Percentiles rank a stretch among this genome's conserved stretches.
phyloP scores from a whole-genome alignment of 1,140 invertebrate species.

The Drosophila suzukii region DNA sequence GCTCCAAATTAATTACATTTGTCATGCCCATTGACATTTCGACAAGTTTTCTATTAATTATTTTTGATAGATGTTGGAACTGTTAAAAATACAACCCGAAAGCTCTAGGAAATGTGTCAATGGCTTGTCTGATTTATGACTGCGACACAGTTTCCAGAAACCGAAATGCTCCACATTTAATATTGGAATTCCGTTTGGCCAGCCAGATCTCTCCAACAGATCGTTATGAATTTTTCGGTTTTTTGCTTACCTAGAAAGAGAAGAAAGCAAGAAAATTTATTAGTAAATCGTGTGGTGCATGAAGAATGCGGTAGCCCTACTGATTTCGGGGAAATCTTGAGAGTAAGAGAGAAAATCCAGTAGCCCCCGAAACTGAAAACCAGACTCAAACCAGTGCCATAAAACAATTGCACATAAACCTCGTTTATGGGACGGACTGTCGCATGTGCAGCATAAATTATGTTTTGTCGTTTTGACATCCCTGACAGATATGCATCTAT shows the following conservation, averaged over 20 bases:
- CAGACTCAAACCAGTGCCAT: conserved; percentile 44
- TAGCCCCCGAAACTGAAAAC: conserved; percentile 27
- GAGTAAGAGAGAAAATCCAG: conserved; percentile 14
- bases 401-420: conserved; percentile 57
- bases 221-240: conserved; percentile 7
- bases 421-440: conserved; percentile 55
- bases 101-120: conserved; percentile 58
- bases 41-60: conserved; percentile 83
- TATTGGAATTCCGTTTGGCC: conserved; percentile 19
- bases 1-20: conserved; percentile 78
- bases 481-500: conserved; percentile 75
- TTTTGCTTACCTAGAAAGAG: conserved; percentile 71
- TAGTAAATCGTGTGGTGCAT: conserved; percentile 47
- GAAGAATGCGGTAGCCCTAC: conserved; percentile 30
- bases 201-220: conserved; percentile 11
- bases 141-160: conserved; percentile 63
- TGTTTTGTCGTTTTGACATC: conserved; percentile 74
- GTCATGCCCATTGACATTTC: conserved; percentile 79
- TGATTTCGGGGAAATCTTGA: conserved; percentile 35
- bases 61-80: conserved; percentile 72
- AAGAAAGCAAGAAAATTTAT: conserved; percentile 40
- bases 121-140: conserved; percentile 68
- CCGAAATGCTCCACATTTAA: conserved; percentile 66
- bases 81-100: conserved; percentile 36
- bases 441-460: conserved; percentile 76